phyloP scores from a whole-genome alignment of 2,888 invertebrate genomes.

The Phrixothrix hirtus region DNA sequence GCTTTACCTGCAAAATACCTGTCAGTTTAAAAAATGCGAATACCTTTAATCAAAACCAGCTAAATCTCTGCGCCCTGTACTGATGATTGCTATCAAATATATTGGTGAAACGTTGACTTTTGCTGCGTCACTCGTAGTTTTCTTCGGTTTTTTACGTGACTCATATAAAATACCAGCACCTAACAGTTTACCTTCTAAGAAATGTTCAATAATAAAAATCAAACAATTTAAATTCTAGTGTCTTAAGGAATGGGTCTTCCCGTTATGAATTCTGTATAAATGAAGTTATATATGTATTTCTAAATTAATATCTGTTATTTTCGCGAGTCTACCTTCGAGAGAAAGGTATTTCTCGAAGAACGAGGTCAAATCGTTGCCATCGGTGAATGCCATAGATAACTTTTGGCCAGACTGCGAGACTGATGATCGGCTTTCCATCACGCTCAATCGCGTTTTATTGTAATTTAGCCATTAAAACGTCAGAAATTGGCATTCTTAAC shows the following conservation, averaged over 20 bases:
- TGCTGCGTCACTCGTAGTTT: too few species aligned
- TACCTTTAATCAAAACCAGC: neutral
- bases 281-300: too few species aligned
- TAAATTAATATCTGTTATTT: neutral
- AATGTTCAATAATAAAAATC: too few species aligned
- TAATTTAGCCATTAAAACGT: slow-evolving; percentile 5
- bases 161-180: too few species aligned
- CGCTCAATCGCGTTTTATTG: slow-evolving; percentile 9
- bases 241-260: too few species aligned
- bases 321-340: slow-evolving; percentile 15
- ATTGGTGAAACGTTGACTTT: too few species aligned
- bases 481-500: slow-evolving; percentile 1
- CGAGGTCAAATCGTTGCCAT: slow-evolving; percentile 18
- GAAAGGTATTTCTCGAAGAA: slow-evolving; percentile 23
- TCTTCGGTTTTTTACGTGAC: too few species aligned
- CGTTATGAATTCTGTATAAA: too few species aligned
- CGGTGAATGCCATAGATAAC: slow-evolving; percentile 9
- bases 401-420: slow-evolving; percentile 3
- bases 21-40: slow-evolving; percentile 3
- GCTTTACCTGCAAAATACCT: slow-evolving; percentile 2
- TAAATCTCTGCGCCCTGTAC: too few species aligned
- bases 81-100: too few species aligned
- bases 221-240: too few species aligned
- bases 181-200: too few species aligned
- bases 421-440: slow-evolving; percentile 9